Base-by-base conservation (phyloP, 2,888 invertebrate species). In the Noctua janthina region DNA sequence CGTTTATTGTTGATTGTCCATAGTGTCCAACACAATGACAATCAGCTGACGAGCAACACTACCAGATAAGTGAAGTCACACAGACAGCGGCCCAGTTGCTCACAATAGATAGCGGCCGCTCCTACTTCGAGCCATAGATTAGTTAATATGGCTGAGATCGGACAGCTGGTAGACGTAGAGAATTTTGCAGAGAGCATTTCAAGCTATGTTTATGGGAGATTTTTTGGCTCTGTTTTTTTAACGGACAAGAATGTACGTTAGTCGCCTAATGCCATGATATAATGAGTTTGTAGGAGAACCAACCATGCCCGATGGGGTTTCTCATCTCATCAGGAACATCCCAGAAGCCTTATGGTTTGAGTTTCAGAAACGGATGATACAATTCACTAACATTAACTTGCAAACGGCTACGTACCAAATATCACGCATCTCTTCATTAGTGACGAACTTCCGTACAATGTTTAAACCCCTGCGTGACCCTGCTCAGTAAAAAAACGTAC, bases 91-190 rank as follows among this genome's bases (percentile, higher is more conserved):
- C 88, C 88, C 76, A 89, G 87, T 89, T 88, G 77, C 78, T 83
- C 71, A 89, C 91, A 90, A 91, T 89, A 84, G 79, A 78, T 71
- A 87, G 84, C 72, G 78, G 67, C 72, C 85, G 74, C 79, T 84
- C 74, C 82, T 83, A 81, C 54, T 67, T 69, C 81, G 75, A 78
- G 76, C 1, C 78, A 74, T 56, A 89, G 88, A 87, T 66, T 76
- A 82, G n/a, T 29, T 70, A 56, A 64, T 39, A 4, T 13, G 54
- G 13, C 2, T 46, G 39, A 82, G 78, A 78, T 11, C 10, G 15
- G 81, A 39, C 54, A 74, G n/a, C 4, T 29, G 49, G 17, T 29
- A 68, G 68, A 46, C 46, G 8, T 43, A 43, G 17, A 68, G n/a
- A n/a, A 67, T 67, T 67, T 66, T 39, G 39, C 6, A 4, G 39